Percentiles rank a stretch among this genome's conserved stretches.
Conservation (phyloP, 2,888 invertebrate species). For the Balanococcus diminutus region DNA sequence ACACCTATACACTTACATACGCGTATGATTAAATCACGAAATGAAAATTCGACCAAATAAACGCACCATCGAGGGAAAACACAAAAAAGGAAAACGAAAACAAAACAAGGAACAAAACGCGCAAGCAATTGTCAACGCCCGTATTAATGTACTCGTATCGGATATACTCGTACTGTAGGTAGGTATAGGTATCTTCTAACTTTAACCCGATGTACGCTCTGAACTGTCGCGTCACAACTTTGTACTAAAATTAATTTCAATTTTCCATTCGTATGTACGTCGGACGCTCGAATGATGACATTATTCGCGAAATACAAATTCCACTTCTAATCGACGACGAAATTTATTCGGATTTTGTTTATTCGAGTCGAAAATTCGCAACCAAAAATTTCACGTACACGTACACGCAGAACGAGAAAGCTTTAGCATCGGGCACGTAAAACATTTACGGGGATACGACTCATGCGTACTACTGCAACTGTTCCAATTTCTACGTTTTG, state of each 20-base stretch:
- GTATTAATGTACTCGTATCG: neutral
- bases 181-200: neutral
- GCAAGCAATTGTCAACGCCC: neutral
- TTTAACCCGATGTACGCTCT: no score
- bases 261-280: neutral
- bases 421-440: slow-evolving; percentile 45
- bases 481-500: slow-evolving; percentile 43
- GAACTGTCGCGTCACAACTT: neutral
- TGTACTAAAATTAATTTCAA: no score
- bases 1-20: no score
- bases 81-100: neutral
- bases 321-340: neutral
- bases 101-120: neutral
- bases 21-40: neutral
- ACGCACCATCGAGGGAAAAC: no score
- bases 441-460: slow-evolving; percentile 46
- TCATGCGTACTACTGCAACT: slow-evolving; percentile 48
- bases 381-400: slow-evolving; percentile 21
- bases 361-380: neutral
- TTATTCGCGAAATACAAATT: neutral
- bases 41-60: neutral
- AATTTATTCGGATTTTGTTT: neutral
- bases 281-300: neutral
- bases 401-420: neutral
- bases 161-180: neutral